Evolutionary conservation across 2,113 vertebrate species (phyloP).

Genomic region (Rhinolophus ferrumequinum): DNA sequence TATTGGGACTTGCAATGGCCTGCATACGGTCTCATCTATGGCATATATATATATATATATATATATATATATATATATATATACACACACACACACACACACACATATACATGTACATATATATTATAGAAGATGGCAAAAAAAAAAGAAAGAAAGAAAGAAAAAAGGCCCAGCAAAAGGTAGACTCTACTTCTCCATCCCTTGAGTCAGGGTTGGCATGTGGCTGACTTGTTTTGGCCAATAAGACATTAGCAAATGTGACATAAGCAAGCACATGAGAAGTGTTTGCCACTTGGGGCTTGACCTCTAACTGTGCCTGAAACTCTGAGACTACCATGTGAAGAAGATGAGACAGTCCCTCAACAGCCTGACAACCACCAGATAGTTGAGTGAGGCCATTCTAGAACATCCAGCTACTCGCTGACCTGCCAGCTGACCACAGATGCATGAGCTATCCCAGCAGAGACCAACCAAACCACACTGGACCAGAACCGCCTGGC

Average conservation of each 20-base stretch:
- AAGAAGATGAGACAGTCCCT: neutral
- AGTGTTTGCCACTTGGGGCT: neutral
- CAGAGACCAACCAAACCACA: neutral
- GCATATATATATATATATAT: neutral
- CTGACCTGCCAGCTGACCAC: neutral
- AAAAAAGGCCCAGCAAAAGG: neutral
- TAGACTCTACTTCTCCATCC: neutral
- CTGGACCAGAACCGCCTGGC: neutral
- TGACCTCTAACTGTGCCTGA: neutral
- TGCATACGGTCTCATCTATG: neutral
- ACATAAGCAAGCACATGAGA: neutral
- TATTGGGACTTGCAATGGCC: neutral
- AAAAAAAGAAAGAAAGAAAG: conserved; percentile 5
- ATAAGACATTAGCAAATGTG: neutral
- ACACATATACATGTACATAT: no score
- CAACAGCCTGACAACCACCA: neutral
- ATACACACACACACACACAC: no score
- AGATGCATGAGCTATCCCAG: neutral
- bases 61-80: no score
- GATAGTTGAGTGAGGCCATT: neutral
- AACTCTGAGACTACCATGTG: neutral
- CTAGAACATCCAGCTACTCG: neutral
- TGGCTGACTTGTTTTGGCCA: neutral
- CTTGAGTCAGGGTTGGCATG: neutral
- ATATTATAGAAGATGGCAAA: neutral